Evolutionary conservation across 2,797 vertebrate species (phyloP).

Genomic region (Smutsia temminckii): DNA sequence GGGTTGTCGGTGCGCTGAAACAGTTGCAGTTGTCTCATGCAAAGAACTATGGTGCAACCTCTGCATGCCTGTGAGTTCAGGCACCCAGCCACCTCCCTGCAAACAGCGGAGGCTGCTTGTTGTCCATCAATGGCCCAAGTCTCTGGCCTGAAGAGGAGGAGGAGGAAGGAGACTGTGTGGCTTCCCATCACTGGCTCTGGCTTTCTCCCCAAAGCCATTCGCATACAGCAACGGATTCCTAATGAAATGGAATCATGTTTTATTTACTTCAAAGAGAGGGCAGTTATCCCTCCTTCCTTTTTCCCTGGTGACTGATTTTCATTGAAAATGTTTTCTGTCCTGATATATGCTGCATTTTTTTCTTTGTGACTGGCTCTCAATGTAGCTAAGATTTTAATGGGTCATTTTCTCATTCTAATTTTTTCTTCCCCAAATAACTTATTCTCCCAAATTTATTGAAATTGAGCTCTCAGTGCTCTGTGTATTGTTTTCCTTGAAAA

Average conservation of each 20-base stretch:
- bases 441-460: background rate
- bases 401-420: background rate
- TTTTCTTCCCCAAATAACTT: background rate
- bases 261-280: conserved; percentile 28
- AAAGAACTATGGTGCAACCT: background rate
- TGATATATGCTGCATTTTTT: background rate
- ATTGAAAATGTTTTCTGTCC: conserved; percentile 1
- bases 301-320: background rate
- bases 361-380: background rate
- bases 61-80: background rate
- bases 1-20: background rate
- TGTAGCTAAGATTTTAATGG: background rate
- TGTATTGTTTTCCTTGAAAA: conserved; percentile 34
- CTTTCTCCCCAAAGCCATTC: background rate
- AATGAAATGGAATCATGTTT: background rate
- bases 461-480: background rate
- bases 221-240: background rate
- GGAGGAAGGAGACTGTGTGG: background rate
- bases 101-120: background rate
- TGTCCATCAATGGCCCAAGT: background rate
- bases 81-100: background rate
- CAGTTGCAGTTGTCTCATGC: background rate
- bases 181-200: background rate
- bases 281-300: background rate
- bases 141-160: background rate